Conservation (phyloP, 1,140 invertebrate species). For the Neotoxoptera formosana region DNA sequence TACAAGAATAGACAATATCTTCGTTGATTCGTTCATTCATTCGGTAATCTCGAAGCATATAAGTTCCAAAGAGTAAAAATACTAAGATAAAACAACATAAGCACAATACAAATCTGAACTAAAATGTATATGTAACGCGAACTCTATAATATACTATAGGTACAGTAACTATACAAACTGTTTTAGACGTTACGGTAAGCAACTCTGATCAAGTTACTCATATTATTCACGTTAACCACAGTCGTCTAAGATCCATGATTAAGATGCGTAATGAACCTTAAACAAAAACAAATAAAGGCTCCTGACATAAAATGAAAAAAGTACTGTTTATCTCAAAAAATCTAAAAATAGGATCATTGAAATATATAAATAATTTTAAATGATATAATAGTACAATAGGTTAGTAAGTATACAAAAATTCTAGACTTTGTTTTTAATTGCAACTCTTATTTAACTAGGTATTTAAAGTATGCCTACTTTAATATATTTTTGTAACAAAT, state of each 20-base stretch:
- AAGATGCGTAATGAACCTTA: neutral
- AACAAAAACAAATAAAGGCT: neutral
- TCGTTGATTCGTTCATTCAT: too few species aligned
- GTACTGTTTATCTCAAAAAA: neutral
- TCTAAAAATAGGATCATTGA: neutral
- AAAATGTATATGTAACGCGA: neutral
- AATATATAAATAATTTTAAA: neutral
- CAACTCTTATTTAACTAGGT: neutral
- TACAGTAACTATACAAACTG: neutral
- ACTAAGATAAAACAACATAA: neutral
- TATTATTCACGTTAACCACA: neutral
- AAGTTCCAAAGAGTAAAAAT: neutral
- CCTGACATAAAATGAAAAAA: neutral
- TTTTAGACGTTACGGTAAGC: neutral
- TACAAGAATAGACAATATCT: neutral
- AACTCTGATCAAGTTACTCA: neutral
- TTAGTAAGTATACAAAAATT: neutral
- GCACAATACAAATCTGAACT: neutral
- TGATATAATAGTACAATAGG: neutral
- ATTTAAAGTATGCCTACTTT: neutral
- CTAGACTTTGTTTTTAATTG: neutral
- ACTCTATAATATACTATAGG: too few species aligned
- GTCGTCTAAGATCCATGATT: constrained; percentile 7
- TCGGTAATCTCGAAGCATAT: neutral
- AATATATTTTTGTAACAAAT: neutral